Percentiles rank a stretch among this genome's conserved stretches.
phyloP scores from a whole-genome alignment of 2,113 vertebrate genomes.

The Spea multiplicata region DNA sequence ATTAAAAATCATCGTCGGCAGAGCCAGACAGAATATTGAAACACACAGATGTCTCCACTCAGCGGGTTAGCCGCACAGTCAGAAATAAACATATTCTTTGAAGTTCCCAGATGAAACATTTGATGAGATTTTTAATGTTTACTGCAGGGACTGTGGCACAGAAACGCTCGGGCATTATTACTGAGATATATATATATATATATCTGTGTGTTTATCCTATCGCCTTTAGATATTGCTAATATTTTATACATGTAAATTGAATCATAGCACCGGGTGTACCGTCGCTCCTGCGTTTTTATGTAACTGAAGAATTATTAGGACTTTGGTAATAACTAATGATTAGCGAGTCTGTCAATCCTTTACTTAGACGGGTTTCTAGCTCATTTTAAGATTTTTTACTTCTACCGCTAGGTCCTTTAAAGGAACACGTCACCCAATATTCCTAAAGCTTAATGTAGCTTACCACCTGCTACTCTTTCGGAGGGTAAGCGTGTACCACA shows the following conservation, averaged over 20 bases:
- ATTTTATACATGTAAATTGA: neutral
- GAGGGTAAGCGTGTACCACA: too few relatives aligned
- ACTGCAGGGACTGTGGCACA: slow-evolving; percentile 1
- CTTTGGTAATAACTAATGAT: neutral
- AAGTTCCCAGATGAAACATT: slow-evolving; percentile 13
- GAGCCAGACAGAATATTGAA: slow-evolving; percentile 17
- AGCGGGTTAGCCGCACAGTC: slow-evolving; percentile 13
- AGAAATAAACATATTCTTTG: slow-evolving; percentile 14
- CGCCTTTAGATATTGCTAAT: slow-evolving; percentile 3
- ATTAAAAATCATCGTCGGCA: slow-evolving; percentile 28
- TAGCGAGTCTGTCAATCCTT: too few relatives aligned
- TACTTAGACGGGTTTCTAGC: too few relatives aligned
- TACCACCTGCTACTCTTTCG: too few relatives aligned
- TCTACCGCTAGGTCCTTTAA: too few relatives aligned
- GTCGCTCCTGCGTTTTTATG: neutral
- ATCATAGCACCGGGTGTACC: neutral
- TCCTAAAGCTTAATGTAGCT: too few relatives aligned
- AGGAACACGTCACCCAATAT: too few relatives aligned
- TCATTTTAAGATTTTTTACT: too few relatives aligned
- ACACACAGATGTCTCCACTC: slow-evolving; percentile 23
- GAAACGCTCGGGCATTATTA: neutral
- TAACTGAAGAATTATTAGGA: too few relatives aligned
- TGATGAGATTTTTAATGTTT: slow-evolving; percentile 5
- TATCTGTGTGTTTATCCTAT: neutral
- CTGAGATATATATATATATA: neutral